Percentiles rank a stretch among this genome's conserved stretches.
phyloP scores from a whole-genome alignment of 2,113 vertebrate species.

The Rhinichthys klamathensis region DNA sequence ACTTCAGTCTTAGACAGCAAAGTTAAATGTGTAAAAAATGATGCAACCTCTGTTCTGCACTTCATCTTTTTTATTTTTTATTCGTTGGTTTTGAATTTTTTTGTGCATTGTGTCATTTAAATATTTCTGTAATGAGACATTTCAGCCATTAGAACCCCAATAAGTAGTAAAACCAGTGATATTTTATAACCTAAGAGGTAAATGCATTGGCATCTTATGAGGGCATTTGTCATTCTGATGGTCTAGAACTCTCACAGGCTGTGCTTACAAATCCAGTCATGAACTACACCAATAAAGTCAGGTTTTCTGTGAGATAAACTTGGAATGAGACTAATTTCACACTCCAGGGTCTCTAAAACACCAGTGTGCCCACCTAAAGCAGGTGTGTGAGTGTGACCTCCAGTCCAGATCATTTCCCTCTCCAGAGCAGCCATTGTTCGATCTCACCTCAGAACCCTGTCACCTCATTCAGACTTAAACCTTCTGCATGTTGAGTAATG shows the following conservation, averaged over 20 bases:
- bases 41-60: too few relatives aligned
- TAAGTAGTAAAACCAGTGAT: background rate
- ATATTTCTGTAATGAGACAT: background rate
- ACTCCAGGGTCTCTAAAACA: conserved; percentile 17
- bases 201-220: conserved; percentile 6
- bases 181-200: background rate
- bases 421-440: conserved; percentile 21
- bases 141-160: too few relatives aligned
- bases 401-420: background rate
- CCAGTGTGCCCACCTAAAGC: conserved; percentile 6
- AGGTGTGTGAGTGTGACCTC: conserved; percentile 31
- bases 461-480: conserved; percentile 38
- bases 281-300: conserved; percentile 7
- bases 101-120: background rate
- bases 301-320: conserved; percentile 19
- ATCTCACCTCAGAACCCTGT: conserved; percentile 12
- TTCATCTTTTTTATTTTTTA: too few relatives aligned
- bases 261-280: background rate
- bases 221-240: conserved; percentile 19
- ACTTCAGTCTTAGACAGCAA: too few relatives aligned
- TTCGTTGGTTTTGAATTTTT: background rate
- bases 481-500: conserved; percentile 39
- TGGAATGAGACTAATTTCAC: conserved; percentile 19
- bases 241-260: background rate
- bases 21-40: too few relatives aligned